phyloP scores from a whole-genome alignment of 2,888 invertebrate species.

The Agriopis marginaria region DNA sequence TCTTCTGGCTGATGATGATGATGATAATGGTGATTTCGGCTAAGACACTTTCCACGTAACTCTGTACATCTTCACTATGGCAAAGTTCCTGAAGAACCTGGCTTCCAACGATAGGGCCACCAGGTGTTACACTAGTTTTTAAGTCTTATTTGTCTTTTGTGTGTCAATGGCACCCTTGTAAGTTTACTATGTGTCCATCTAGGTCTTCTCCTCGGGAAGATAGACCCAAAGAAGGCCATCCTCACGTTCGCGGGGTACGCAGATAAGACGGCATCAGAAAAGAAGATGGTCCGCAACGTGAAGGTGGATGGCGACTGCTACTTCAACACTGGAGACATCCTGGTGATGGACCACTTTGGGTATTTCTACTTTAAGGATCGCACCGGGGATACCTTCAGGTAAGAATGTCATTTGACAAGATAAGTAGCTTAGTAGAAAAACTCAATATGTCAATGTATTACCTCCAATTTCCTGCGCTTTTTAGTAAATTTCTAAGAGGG shows the following conservation, averaged over 20 bases:
- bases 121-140: not conserved
- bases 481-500: too few relatives aligned
- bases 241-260: slow-evolving; percentile 81
- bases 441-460: too few relatives aligned
- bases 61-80: too few relatives aligned
- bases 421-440: too few relatives aligned
- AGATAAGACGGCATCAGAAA: slow-evolving; percentile 90
- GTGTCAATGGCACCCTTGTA: too few relatives aligned
- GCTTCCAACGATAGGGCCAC: too few relatives aligned
- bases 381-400: slow-evolving; percentile 92
- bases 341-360: slow-evolving; percentile 96
- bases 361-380: slow-evolving; percentile 98
- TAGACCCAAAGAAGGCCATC: slow-evolving; percentile 80
- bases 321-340: slow-evolving; percentile 96
- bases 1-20: too few relatives aligned
- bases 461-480: too few relatives aligned
- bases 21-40: too few relatives aligned
- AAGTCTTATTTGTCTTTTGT: not conserved
- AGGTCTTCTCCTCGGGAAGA: slow-evolving; percentile 91
- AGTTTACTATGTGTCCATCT: slow-evolving; percentile 40
- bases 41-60: too few relatives aligned
- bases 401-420: slow-evolving; percentile 14
- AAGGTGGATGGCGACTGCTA: slow-evolving; percentile 94
- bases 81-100: too few relatives aligned
- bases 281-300: slow-evolving; percentile 94